These are phyloP conservation scores for Timema podura DNA, from an alignment of 2,888 invertebrate genomes.

Conservation along the genomic window DNA sequence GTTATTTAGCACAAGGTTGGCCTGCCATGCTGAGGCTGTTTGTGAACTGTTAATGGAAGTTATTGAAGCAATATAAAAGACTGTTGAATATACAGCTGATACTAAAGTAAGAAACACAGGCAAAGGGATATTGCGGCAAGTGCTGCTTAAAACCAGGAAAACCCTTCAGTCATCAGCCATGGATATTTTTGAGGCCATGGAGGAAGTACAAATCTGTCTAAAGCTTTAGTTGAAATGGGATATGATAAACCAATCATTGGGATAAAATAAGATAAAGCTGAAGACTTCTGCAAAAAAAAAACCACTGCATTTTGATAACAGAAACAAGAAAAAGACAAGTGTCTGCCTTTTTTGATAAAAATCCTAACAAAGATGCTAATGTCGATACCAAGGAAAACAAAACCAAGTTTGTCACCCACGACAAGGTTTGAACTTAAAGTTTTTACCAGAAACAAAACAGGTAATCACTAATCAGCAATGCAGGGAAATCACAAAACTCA, in stretches of 20 bases:
- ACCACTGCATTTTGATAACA: background rate
- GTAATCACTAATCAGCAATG: background rate
- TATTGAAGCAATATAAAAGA: background rate
- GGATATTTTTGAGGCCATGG: background rate
- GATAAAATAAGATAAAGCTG: background rate
- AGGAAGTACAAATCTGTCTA: background rate
- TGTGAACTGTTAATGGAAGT: background rate
- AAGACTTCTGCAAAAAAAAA: background rate
- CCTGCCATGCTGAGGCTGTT: conserved; percentile 1
- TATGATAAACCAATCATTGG: background rate
- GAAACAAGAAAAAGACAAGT: background rate
- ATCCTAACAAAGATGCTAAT: background rate
- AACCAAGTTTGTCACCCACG: background rate
- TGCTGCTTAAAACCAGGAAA: background rate
- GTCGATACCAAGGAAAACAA: background rate
- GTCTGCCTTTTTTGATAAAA: background rate
- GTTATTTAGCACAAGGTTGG: background rate
- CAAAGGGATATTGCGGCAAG: background rate
- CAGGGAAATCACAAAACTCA: background rate
- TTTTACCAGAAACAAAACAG: background rate
- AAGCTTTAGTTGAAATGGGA: background rate
- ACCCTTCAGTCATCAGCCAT: background rate
- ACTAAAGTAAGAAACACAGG: background rate
- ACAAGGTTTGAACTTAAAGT: background rate
- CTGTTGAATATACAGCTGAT: conserved; percentile 9